Evolutionary conservation across 2,113 vertebrate genomes (phyloP).

Genomic region (Pteropus alecto): DNA sequence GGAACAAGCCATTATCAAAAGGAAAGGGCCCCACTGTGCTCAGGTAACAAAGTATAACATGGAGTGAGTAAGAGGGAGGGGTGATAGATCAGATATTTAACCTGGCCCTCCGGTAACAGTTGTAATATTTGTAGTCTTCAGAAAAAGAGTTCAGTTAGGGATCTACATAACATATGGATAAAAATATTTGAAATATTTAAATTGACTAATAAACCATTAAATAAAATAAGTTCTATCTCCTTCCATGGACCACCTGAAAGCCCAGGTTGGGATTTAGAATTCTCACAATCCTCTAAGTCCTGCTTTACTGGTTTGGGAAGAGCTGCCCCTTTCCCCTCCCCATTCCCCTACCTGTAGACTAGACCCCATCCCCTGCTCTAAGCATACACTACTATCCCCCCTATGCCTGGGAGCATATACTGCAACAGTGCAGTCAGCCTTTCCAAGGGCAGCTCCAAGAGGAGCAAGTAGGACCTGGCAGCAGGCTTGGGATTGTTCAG

Average conservation of each 20-base stretch:
- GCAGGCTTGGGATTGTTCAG: neutral
- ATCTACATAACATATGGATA: neutral
- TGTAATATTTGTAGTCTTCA: neutral
- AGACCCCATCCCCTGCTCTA: neutral
- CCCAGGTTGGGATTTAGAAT: neutral
- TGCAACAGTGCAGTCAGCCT: neutral
- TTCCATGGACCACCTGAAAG: neutral
- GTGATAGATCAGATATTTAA: neutral
- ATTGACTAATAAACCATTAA: neutral
- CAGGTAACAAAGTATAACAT: neutral
- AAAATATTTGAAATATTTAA: constrained; percentile 22
- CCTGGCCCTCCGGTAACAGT: neutral
- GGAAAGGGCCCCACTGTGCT: neutral
- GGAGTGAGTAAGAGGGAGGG: neutral
- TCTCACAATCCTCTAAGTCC: neutral
- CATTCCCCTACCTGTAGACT: neutral
- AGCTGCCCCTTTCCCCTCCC: neutral
- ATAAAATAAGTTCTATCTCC: neutral
- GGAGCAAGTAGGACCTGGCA: neutral
- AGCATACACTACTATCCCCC: neutral
- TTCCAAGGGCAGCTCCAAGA: neutral
- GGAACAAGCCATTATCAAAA: neutral
- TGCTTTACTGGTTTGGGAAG: neutral
- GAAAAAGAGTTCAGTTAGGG: neutral
- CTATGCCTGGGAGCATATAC: neutral